These are phyloP conservation scores for Willowsia nigromaculata DNA, from an alignment of 2,888 invertebrate genomes.

Conservation along the genomic window DNA sequence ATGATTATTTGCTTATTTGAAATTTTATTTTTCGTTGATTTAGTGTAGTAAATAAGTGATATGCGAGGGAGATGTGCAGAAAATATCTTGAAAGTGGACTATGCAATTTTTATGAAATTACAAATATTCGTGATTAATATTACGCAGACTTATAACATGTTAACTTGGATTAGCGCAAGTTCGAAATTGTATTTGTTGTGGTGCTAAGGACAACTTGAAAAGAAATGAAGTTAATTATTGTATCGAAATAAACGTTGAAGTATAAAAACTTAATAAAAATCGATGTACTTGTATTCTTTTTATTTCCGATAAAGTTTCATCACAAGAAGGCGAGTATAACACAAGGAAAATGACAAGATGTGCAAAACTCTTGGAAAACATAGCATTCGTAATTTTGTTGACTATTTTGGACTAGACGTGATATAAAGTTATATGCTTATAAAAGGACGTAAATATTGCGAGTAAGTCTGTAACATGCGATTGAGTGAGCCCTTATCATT, in stretches of 20 bases:
- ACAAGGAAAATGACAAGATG: too few relatives aligned
- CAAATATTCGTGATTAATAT: not conserved
- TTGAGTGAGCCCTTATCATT: not conserved
- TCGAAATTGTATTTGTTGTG: constrained; percentile 22
- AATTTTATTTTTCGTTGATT: constrained; percentile 7
- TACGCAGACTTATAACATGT: not conserved
- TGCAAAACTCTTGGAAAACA: too few relatives aligned
- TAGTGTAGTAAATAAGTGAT: not conserved
- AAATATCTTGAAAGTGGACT: not conserved
- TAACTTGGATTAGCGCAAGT: not conserved
- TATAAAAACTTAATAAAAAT: too few relatives aligned
- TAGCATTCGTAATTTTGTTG: not conserved
- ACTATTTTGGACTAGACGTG: not conserved
- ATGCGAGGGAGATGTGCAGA: not conserved
- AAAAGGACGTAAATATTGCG: too few relatives aligned
- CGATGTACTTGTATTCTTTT: too few relatives aligned
- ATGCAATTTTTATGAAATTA: constrained; percentile 13
- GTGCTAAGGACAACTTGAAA: constrained; percentile 16
- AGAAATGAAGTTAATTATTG: not conserved
- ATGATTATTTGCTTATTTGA: not conserved
- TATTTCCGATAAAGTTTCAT: too few relatives aligned
- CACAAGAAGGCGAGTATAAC: too few relatives aligned
- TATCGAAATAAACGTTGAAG: not conserved
- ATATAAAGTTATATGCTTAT: too few relatives aligned
- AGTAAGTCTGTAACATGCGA: too few relatives aligned